A percentile compares a stretch with the other conserved stretches of the same genome.
These are phyloP conservation scores for Neoaliturus tenellus DNA, from an alignment of 2,888 invertebrate species.

Conservation along the genomic window DNA sequence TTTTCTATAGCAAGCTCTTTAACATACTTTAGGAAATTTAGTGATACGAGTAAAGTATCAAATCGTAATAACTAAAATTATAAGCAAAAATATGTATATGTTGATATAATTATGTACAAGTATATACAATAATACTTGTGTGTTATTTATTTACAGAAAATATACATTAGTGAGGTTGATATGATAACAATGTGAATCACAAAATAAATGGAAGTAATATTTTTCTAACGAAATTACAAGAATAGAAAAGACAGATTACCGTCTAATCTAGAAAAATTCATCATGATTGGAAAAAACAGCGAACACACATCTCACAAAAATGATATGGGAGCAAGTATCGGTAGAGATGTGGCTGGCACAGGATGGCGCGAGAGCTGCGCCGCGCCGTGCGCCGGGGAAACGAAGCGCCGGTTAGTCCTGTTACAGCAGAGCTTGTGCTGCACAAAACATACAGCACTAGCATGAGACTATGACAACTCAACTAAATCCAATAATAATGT, in stretches of 20 bases:
- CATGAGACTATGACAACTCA: too few species aligned
- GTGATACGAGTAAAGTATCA: slow-evolving; percentile 27
- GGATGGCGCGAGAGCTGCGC: too few species aligned
- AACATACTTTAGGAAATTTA: background rate
- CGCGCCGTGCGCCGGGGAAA: too few species aligned
- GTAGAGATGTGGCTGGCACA: too few species aligned
- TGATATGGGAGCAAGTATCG: slow-evolving; percentile 42
- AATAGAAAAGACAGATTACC: background rate
- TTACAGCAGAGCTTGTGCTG: slow-evolving; percentile 36
- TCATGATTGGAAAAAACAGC: slow-evolving; percentile 24
- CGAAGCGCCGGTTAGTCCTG: background rate
- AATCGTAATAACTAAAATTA: slow-evolving; percentile 34
- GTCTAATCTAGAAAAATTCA: slow-evolving; percentile 6
- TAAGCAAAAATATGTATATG: slow-evolving; percentile 50
- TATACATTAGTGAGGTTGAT: slow-evolving; percentile 37
- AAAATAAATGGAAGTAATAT: background rate
- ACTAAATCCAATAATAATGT: too few species aligned
- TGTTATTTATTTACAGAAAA: slow-evolving; percentile 37
- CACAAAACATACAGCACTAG: too few species aligned
- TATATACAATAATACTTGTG: slow-evolving; percentile 37
- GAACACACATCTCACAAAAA: slow-evolving; percentile 49
- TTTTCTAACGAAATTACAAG: background rate
- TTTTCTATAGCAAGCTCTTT: slow-evolving; percentile 43
- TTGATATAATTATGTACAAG: slow-evolving; percentile 36
- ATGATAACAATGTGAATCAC: slow-evolving; percentile 37